Conservation (phyloP, 2,888 invertebrate species). For the Sycophila texana region DNA sequence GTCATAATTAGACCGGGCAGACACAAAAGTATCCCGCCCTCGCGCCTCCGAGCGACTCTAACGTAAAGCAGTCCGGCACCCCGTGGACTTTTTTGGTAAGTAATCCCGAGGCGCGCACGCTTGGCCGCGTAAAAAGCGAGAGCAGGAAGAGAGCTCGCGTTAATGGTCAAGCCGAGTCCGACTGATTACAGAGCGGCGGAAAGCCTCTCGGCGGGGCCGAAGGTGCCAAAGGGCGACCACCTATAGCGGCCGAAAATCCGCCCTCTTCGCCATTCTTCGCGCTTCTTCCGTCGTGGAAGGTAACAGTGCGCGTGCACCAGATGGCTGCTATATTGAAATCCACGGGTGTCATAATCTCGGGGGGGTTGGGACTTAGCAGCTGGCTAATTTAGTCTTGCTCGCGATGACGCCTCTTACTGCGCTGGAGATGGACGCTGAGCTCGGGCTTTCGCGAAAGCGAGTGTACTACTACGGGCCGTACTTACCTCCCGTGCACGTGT, state of each 20-base stretch:
- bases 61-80: no score
- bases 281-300: not conserved
- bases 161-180: slow-evolving; percentile 62
- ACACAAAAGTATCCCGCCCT: no score
- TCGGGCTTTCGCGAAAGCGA: slow-evolving; percentile 9
- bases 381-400: slow-evolving; percentile 63
- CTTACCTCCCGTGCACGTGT: not conserved
- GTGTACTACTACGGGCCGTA: not conserved
- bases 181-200: slow-evolving; percentile 69
- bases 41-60: no score
- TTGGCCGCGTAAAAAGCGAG: not conserved
- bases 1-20: not conserved
- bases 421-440: not conserved
- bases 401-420: not conserved
- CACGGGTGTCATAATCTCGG: slow-evolving; percentile 66
- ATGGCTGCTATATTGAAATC: slow-evolving; percentile 36
- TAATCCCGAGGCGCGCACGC: no score
- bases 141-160: slow-evolving; percentile 54
- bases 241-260: slow-evolving; percentile 65
- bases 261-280: slow-evolving; percentile 46
- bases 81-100: no score
- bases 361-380: slow-evolving; percentile 62
- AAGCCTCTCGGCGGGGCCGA: slow-evolving; percentile 36
- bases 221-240: slow-evolving; percentile 65
- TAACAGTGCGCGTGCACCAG: slow-evolving; percentile 4